phyloP scores from a whole-genome alignment of 2,797 vertebrate species.

The Myoxocephalus aenaeus region DNA sequence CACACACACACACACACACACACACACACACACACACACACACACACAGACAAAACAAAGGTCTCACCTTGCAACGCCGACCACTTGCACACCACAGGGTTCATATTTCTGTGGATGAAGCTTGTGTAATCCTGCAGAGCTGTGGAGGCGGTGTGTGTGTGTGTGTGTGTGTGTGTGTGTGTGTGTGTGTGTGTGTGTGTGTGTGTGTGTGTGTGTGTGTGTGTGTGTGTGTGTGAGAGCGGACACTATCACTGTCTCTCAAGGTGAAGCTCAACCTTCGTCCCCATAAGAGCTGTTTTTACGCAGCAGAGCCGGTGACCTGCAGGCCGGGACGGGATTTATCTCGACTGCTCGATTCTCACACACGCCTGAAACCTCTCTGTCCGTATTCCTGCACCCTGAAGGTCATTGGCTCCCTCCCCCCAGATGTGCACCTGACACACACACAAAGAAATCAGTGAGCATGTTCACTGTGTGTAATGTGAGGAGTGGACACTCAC shows the following conservation, averaged over 20 bases:
- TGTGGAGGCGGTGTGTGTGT: background rate
- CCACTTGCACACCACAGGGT: slow-evolving; percentile 18
- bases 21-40: slow-evolving; percentile 3
- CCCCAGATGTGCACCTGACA: slow-evolving; percentile 71
- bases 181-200: too few species aligned
- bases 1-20: background rate
- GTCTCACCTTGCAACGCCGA: slow-evolving; percentile 42
- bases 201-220: too few species aligned
- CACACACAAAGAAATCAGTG: slow-evolving; percentile 62
- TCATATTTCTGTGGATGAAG: slow-evolving; percentile 30
- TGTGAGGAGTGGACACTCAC: slow-evolving; percentile 32
- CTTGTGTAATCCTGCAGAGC: slow-evolving; percentile 28
- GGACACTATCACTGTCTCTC: slow-evolving; percentile 41
- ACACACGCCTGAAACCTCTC: slow-evolving; percentile 38
- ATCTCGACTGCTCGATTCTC: slow-evolving; percentile 53
- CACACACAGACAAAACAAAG: slow-evolving; percentile 36
- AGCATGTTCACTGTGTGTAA: slow-evolving; percentile 34
- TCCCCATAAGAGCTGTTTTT: slow-evolving; percentile 46
- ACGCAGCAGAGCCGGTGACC: slow-evolving; percentile 56
- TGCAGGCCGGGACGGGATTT: slow-evolving; percentile 51
- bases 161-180: background rate
- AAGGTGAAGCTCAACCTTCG: slow-evolving; percentile 31
- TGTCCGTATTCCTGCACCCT: slow-evolving; percentile 57
- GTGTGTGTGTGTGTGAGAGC: background rate
- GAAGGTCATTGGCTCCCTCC: slow-evolving; percentile 47